These are phyloP conservation scores for Oryzaephilus surinamensis DNA, from an alignment of 1,140 invertebrate species.

Conservation along the genomic window DNA sequence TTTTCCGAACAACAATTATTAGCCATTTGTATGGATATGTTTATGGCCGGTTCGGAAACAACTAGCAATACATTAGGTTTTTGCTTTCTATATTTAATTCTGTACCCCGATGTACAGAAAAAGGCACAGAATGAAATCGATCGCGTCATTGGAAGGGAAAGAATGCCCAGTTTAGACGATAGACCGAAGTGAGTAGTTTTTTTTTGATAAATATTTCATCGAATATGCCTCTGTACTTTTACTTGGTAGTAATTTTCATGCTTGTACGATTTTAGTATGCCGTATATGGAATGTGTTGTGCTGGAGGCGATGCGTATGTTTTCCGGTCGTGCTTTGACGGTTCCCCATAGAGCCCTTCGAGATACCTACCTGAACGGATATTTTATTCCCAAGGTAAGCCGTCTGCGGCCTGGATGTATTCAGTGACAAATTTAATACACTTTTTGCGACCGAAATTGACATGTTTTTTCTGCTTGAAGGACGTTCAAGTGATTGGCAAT, in stretches of 20 bases:
- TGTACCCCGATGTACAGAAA: conserved; percentile 64
- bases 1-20: conserved; percentile 58
- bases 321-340: conserved; percentile 63
- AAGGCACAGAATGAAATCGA: conserved; percentile 77
- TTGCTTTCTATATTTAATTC: conserved; percentile 65
- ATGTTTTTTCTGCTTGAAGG: conserved; percentile 42
- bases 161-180: conserved; percentile 58
- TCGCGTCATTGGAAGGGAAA: conserved; percentile 53
- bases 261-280: conserved; percentile 52
- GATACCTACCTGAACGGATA: conserved; percentile 61
- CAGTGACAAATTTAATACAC: not conserved
- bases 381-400: conserved; percentile 60
- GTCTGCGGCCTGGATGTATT: not conserved
- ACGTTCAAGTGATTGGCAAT: conserved; percentile 76
- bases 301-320: conserved; percentile 68
- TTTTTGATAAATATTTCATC: conserved; percentile 3
- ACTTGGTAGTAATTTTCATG: conserved; percentile 10
- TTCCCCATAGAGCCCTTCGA: conserved; percentile 63
- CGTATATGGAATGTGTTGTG: conserved; percentile 67
- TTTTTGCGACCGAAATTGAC: not conserved
- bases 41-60: conserved; percentile 72
- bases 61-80: conserved; percentile 70
- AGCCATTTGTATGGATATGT: conserved; percentile 71
- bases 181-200: conserved; percentile 49
- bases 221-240: not conserved